Evolutionary conservation across 2,797 vertebrate species (phyloP).

Genomic region (Falco berigora): DNA sequence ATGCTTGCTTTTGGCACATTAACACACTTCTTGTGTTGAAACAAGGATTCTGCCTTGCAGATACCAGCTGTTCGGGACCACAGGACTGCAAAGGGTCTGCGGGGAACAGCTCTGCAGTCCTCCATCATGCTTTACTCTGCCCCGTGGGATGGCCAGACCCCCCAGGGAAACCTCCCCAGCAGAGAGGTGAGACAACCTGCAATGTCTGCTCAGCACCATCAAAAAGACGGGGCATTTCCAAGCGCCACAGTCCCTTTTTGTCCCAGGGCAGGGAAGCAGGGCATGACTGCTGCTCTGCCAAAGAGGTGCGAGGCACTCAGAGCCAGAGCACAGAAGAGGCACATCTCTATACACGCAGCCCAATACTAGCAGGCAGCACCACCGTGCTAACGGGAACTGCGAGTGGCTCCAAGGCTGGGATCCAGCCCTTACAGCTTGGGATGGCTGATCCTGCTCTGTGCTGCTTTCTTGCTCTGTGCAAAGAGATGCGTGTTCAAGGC

Average conservation of each 20-base stretch:
- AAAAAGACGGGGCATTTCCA: not conserved
- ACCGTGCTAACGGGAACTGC: rapidly evolving
- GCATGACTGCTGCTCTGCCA: not conserved
- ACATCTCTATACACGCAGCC: not conserved
- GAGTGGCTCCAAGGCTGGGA: not conserved
- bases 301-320: not conserved
- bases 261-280: not conserved
- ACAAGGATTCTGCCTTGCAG: not conserved
- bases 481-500: too few species aligned
- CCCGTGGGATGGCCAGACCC: not conserved
- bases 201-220: too few species aligned
- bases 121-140: rapidly evolving
- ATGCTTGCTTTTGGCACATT: too few species aligned
- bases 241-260: not conserved
- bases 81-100: not conserved
- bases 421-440: not conserved
- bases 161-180: not conserved
- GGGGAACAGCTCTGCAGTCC: not conserved
- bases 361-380: not conserved
- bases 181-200: not conserved
- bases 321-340: rapidly evolving
- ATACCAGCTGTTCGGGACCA: not conserved
- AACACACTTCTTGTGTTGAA: too few species aligned
- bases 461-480: not conserved
- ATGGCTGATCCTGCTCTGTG: not conserved